Evolutionary conservation across 2,113 vertebrate genomes (phyloP), one percentile per base, ranked within the genome.

Genomic region (Miniopterus natalensis): DNA sequence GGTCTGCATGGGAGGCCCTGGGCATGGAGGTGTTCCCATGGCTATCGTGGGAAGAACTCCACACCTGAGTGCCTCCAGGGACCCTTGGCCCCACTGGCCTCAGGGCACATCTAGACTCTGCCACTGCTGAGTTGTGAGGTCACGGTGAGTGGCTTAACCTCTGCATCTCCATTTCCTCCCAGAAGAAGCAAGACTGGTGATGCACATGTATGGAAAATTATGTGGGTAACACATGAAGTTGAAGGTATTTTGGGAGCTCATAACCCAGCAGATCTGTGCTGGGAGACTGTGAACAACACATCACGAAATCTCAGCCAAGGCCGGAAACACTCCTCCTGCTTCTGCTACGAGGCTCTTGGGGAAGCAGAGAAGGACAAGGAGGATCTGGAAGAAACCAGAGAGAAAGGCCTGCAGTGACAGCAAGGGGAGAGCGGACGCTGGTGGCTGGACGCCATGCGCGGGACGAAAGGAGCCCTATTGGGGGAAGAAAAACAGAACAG

Each of bases 1-100:
- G 29, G 51, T 49, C 61, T 31, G 11, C 2, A 3, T 2, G 20
- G 0, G 9, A 6, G 15, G 47, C 12, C 4, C 5, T 6, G 2
- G 27, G 20, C 21, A 17, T 0, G 5, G 8, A 3, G 13, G 31
- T 20, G 20, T 17, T 61, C 59, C 27, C 1, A 3, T 6, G 45
- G 23, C 15, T 10, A 2, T 14, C 2, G 4, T 27, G 4, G 17
- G 5, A 31, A n/a, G 29, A 70, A 42, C 17, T 2, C 29, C 25
- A 5, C 27, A 21, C 29, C 8, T 15, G 51, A 15, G 13, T 18
- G 25, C 23, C 10, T 6, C 9, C 8, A 18, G 18, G 11, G 47
- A 74, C 4, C 25, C 42, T 2, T 42, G 29, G 21, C 3, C 20
- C 27, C 70, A 27, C 0, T 5, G 10, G 59, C 53, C 20, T 53